Conservation (phyloP, 2,113 vertebrate genomes). For the Pontoporia blainvillei region DNA sequence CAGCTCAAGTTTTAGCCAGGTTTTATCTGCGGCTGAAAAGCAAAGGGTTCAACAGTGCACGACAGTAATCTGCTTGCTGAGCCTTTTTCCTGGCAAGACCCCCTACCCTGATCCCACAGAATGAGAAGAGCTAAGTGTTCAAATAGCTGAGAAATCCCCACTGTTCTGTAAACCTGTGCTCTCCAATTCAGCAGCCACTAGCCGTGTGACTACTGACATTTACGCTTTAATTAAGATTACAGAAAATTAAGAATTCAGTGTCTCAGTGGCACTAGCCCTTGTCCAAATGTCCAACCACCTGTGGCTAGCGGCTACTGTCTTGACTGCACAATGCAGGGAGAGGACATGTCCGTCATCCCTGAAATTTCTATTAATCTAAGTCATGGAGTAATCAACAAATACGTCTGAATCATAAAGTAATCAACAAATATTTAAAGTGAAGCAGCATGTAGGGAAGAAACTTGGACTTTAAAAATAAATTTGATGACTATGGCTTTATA, state of each 20-base stretch:
- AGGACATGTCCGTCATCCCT: no score
- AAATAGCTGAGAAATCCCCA: not conserved
- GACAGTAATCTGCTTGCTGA: not conserved
- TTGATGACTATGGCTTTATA: not conserved
- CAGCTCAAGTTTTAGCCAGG: slow-evolving; percentile 40
- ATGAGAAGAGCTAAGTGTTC: not conserved
- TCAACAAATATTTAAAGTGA: not conserved
- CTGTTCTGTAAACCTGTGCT: not conserved
- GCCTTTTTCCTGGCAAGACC: not conserved
- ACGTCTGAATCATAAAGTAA: not conserved
- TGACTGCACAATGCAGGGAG: accelerated
- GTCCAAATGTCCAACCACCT: not conserved
- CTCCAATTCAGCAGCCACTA: not conserved
- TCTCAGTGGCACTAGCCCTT: not conserved
- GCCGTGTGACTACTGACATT: not conserved
- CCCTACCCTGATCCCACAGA: not conserved
- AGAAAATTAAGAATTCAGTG: not conserved
- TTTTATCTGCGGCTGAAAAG: slow-evolving; percentile 7
- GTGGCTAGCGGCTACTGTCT: not conserved
- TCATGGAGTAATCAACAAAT: not conserved
- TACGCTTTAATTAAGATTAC: not conserved
- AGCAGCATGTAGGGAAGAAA: not conserved
- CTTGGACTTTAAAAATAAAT: not conserved
- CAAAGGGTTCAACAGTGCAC: not conserved
- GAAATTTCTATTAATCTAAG: not conserved